phyloP scores from a whole-genome alignment of 23 tunicate species.

The Phallusia fumigata region DNA sequence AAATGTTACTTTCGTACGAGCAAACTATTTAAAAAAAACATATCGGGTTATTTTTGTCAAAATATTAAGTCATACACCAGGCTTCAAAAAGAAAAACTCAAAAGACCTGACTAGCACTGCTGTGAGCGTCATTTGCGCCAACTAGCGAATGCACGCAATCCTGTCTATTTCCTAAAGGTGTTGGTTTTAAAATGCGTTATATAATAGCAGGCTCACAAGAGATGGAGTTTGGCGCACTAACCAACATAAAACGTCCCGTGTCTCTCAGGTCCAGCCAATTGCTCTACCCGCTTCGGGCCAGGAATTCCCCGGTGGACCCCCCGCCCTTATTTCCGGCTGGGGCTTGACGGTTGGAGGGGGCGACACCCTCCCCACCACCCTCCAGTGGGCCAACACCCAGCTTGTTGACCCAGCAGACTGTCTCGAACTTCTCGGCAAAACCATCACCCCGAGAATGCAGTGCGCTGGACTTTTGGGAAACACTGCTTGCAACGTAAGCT shows the following conservation, averaged over 20 bases:
- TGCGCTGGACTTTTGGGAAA: conserved; percentile 23
- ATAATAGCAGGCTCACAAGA: too few relatives aligned
- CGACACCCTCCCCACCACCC: conserved; percentile 14
- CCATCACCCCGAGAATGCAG: conserved; percentile 14
- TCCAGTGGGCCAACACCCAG: conserved; percentile 22
- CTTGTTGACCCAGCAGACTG: conserved; percentile 11
- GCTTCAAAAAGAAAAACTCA: too few relatives aligned
- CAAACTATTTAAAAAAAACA: too few relatives aligned
- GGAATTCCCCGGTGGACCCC: conserved; percentile 14
- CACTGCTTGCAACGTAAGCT: conserved; percentile 19
- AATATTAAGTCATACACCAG: too few relatives aligned
- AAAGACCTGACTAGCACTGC: too few relatives aligned
- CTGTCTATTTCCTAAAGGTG: too few relatives aligned
- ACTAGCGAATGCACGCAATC: too few relatives aligned
- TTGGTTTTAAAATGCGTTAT: too few relatives aligned
- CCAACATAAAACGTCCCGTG: background rate
- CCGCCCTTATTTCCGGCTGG: conserved; percentile 25
- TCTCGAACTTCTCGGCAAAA: background rate
- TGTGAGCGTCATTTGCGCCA: too few relatives aligned
- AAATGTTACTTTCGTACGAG: too few relatives aligned
- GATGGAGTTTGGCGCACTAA: too few relatives aligned
- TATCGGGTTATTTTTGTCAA: too few relatives aligned
- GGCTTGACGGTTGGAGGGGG: conserved; percentile 2
- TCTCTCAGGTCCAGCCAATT: background rate
- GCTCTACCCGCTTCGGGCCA: background rate